Percentiles rank a stretch among this genome's conserved stretches.
Conservation (phyloP, 2,113 vertebrate species). For the Heteronetta atricapilla region DNA sequence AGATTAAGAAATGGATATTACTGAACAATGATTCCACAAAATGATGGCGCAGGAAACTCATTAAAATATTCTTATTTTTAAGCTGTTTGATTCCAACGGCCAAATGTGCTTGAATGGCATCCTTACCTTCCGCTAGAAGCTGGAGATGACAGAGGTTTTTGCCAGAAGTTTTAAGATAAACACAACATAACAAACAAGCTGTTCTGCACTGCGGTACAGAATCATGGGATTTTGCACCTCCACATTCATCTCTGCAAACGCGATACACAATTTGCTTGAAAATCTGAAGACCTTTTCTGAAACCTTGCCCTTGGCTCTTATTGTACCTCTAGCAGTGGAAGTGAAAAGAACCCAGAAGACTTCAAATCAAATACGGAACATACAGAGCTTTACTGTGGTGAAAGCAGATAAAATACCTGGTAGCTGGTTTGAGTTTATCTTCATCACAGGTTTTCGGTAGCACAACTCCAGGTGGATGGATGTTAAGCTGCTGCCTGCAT, state of each 20-base stretch:
- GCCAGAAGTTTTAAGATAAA: not conserved
- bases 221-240: not conserved
- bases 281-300: not conserved
- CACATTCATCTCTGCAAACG: not conserved
- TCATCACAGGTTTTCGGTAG: not conserved
- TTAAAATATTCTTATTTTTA: not conserved
- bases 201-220: not conserved
- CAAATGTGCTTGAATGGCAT: not conserved
- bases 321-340: rapidly evolving
- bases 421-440: not conserved
- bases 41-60: not conserved
- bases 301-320: not conserved
- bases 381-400: not conserved
- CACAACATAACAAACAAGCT: no score
- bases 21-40: not conserved
- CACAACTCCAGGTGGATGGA: not conserved
- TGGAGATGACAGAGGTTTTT: not conserved
- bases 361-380: not conserved
- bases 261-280: not conserved
- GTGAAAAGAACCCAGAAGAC: not conserved
- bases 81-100: not conserved
- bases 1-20: not conserved
- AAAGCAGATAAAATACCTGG: not conserved
- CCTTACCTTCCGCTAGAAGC: not conserved
- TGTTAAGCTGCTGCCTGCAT: not conserved